phyloP scores from a whole-genome alignment of 2,113 vertebrate genomes.

The Vicugna pacos region DNA sequence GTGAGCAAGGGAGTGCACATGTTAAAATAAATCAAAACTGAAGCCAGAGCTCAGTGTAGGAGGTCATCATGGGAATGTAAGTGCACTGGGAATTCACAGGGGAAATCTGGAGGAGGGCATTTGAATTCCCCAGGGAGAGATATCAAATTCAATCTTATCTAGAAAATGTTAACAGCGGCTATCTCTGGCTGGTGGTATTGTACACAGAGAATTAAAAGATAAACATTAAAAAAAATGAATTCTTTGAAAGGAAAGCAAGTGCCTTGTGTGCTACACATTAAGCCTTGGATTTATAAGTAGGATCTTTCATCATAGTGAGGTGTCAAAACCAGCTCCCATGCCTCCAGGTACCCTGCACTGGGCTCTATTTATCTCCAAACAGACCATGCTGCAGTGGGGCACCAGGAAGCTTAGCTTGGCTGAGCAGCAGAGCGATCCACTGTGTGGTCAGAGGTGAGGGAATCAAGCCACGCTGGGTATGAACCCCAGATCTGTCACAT shows the following conservation, averaged over 20 bases:
- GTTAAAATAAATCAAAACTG: neutral
- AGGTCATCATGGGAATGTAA: neutral
- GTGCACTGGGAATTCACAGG: slow-evolving; percentile 41
- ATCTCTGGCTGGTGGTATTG: slow-evolving; percentile 16
- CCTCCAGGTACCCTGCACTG: accelerated
- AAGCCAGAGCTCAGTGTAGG: neutral
- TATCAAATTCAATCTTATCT: slow-evolving; percentile 70
- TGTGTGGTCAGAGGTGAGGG: neutral
- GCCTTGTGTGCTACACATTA: neutral
- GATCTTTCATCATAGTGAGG: neutral
- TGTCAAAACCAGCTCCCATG: neutral
- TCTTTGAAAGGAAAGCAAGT: neutral
- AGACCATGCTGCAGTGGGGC: accelerated
- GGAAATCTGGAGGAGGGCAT: slow-evolving; percentile 17
- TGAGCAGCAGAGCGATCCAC: neutral
- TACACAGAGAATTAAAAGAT: slow-evolving; percentile 59
- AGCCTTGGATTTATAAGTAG: neutral
- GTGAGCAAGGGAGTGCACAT: neutral
- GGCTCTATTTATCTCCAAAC: neutral
- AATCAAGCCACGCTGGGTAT: neutral
- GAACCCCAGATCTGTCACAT: neutral
- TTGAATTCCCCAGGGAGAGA: slow-evolving; percentile 20
- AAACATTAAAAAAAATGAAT: slow-evolving; percentile 33
- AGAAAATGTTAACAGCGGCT: slow-evolving; percentile 69
- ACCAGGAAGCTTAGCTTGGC: neutral